phyloP scores from a whole-genome alignment of 2,113 vertebrate genomes.

The Clarias magur region DNA sequence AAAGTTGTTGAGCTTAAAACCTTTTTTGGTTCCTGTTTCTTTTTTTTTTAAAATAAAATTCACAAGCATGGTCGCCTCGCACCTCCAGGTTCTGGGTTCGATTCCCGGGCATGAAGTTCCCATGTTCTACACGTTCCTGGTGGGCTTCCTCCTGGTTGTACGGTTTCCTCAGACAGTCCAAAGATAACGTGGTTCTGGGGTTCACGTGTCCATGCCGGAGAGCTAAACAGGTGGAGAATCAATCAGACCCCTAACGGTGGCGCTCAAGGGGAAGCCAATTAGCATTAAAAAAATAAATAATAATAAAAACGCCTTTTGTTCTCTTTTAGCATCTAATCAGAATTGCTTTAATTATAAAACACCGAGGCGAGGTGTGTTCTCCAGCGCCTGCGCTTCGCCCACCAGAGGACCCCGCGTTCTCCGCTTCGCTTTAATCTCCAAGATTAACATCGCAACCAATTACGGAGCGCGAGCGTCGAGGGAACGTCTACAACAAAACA shows the following conservation, averaged over 20 bases:
- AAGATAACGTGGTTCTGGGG: not conserved
- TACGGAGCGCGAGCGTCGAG: slow-evolving; percentile 29
- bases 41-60: no score
- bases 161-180: no score
- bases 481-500: not conserved
- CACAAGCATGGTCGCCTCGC: no score
- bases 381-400: slow-evolving; percentile 25
- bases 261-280: slow-evolving; percentile 55
- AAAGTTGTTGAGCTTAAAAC: no score
- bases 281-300: slow-evolving; percentile 42
- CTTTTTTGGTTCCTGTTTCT: no score
- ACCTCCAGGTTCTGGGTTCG: no score
- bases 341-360: slow-evolving; percentile 66
- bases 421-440: slow-evolving; percentile 33
- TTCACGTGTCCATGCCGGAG: slow-evolving; percentile 58
- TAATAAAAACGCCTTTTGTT: slow-evolving; percentile 53
- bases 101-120: no score
- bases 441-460: slow-evolving; percentile 57
- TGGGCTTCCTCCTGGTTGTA: no score
- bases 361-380: slow-evolving; percentile 43
- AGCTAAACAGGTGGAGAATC: slow-evolving; percentile 60
- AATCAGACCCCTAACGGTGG: slow-evolving; percentile 61
- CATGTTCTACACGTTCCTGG: no score
- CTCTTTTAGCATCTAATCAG: slow-evolving; percentile 59
- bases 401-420: slow-evolving; percentile 48